Evolutionary conservation across 2,888 invertebrate genomes (phyloP).

Genomic region (Shargacucullia verbasci): DNA sequence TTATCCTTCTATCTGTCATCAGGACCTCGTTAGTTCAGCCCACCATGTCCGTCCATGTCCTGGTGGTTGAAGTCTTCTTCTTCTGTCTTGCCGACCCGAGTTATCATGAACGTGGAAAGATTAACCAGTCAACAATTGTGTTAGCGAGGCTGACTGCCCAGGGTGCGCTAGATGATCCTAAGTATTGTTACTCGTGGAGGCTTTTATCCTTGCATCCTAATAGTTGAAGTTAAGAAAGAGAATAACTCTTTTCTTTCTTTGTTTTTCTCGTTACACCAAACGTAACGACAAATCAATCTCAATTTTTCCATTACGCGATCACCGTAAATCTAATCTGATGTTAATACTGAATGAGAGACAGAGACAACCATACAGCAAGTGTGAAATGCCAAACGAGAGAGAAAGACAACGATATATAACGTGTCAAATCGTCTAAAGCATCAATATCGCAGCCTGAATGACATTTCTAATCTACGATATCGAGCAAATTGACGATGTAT

Average conservation of each 20-base stretch:
- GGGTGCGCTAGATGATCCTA: too few relatives aligned
- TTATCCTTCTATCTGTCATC: too few relatives aligned
- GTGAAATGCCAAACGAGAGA: slow-evolving; percentile 43
- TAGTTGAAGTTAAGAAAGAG: too few relatives aligned
- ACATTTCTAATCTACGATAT: slow-evolving; percentile 60
- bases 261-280: background rate
- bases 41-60: too few relatives aligned
- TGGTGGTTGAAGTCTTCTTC: too few relatives aligned
- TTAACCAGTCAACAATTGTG: too few relatives aligned
- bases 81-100: too few relatives aligned
- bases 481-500: slow-evolving; percentile 50
- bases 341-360: slow-evolving; percentile 31
- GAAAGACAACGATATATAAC: slow-evolving; percentile 46
- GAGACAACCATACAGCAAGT: slow-evolving; percentile 51
- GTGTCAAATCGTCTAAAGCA: slow-evolving; percentile 58
- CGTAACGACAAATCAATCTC: slow-evolving; percentile 18
- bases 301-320: slow-evolving; percentile 23
- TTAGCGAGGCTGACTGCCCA: too few relatives aligned
- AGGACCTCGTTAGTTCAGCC: too few relatives aligned
- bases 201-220: too few relatives aligned
- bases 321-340: slow-evolving; percentile 33
- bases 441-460: slow-evolving; percentile 57
- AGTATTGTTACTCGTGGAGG: too few relatives aligned
- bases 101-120: too few relatives aligned
- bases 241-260: background rate